Conservation (phyloP, 2,888 invertebrate species). For the Disparrhopalites patrizii region DNA sequence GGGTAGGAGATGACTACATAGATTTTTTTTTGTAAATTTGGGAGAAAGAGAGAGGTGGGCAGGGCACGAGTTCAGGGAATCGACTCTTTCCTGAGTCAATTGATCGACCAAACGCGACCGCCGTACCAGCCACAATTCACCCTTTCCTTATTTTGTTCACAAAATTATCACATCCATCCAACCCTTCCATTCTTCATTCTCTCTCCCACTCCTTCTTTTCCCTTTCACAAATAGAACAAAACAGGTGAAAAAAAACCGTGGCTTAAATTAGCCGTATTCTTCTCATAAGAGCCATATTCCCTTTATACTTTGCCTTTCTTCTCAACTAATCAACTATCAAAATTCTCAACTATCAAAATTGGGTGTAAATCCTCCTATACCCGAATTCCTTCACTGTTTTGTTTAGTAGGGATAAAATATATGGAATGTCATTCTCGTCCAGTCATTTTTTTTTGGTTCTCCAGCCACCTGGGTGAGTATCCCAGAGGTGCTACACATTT, state of each 20-base stretch:
- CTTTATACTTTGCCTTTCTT: not conserved
- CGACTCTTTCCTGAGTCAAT: too few relatives aligned
- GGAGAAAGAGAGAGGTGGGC: not conserved
- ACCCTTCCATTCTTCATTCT: not conserved
- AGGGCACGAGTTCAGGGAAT: conserved; percentile 11
- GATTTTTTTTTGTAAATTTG: too few relatives aligned
- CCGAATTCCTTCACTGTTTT: not conserved
- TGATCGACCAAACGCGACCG: conserved; percentile 15
- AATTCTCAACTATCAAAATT: too few relatives aligned
- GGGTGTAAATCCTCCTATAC: not conserved
- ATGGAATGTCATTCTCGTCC: too few relatives aligned
- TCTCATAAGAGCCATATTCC: not conserved
- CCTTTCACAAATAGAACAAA: not conserved
- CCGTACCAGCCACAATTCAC: conserved; percentile 19
- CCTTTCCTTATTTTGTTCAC: not conserved
- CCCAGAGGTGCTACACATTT: too few relatives aligned
- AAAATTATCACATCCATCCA: not conserved
- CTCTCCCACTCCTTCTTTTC: not conserved
- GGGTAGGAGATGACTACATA: too few relatives aligned
- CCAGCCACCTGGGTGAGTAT: too few relatives aligned
- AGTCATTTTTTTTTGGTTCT: too few relatives aligned
- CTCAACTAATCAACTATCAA: too few relatives aligned
- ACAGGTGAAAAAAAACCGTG: not conserved
- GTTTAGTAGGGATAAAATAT: not conserved
- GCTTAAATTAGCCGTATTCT: too few relatives aligned